Evolutionary conservation across 2,888 invertebrate species (phyloP), one percentile per base, ranked within the genome.

Genomic region (Andrena haemorrhoa): DNA sequence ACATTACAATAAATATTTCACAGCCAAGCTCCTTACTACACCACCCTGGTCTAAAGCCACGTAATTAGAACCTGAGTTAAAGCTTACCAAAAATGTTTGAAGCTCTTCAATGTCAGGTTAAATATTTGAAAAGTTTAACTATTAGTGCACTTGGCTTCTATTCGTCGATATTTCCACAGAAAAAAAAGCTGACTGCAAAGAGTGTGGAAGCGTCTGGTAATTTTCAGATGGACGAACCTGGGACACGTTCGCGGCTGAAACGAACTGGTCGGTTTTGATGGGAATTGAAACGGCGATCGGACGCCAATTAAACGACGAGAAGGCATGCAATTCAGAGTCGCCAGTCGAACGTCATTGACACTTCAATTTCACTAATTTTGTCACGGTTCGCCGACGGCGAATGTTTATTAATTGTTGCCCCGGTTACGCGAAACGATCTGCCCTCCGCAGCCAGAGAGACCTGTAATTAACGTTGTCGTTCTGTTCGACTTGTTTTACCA

Each of bases 281-380:
- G 58, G 72, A 76, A 76, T 71, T 71, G 70, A 70, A 77, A 65
- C 31, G 71, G 49, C 71, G 33, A 65, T 66, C 63, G 66, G 41
- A 49, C 60, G 71, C 47, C 77, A 65, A 77, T 77, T 77, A 71
- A 77, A 77, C 71, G 49, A 29, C 33, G 16, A 29, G 31, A 69
- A 70, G 33, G 51, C 60, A 49, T 16, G 47, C 75, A 33, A 58
- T 75, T 70, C 69, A 26, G 53, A 47, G 63, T 35, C 69, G 35
- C 29, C 58, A 41, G 23, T 33, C 58, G 53, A 49, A 33, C 69
- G 61, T 51, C 69, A 75, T 75, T 56, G 69, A 63, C 70, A 75
- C 69, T 64, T 63, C 75, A 70, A 75, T 70, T 75, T 70, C 69
- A 53, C 70, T 70, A 64, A 75, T 63, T 70, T 69, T 64, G 61